A percentile compares a stretch with the other conserved stretches of the same genome.
phyloP scores from a whole-genome alignment of 1,140 invertebrate species.

The Augochlora pura region DNA sequence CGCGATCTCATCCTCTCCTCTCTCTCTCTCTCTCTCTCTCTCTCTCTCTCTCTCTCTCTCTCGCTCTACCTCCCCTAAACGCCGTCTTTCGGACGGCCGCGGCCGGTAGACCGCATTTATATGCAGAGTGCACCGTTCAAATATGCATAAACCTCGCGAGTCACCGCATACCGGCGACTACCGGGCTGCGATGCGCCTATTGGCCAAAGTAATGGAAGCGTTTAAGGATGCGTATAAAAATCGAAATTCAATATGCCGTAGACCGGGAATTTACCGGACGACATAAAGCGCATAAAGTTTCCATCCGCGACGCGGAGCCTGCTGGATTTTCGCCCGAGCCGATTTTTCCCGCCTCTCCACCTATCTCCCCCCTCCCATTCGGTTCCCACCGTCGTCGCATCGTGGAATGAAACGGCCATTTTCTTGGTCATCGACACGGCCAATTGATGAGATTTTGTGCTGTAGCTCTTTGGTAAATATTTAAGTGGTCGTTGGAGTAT shows the following conservation, averaged over 20 bases:
- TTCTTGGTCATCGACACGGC: too few relatives aligned
- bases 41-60: too few relatives aligned
- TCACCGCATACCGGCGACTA: constrained; percentile 53
- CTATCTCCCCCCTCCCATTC: too few relatives aligned
- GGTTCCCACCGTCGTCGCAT: too few relatives aligned
- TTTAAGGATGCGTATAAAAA: constrained; percentile 56
- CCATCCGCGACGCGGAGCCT: not conserved
- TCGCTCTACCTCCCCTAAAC: constrained; percentile 44
- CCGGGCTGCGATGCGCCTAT: constrained; percentile 52
- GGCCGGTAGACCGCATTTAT: constrained; percentile 56
- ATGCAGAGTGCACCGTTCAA: constrained; percentile 64
- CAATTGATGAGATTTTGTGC: too few relatives aligned
- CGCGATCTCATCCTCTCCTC: constrained; percentile 7
- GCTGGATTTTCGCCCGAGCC: not conserved
- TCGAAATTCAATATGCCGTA: constrained; percentile 56
- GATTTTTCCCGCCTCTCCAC: too few relatives aligned
- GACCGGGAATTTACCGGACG: constrained; percentile 36
- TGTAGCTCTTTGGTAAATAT: too few relatives aligned
- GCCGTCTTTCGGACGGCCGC: constrained; percentile 49
- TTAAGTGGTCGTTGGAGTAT: too few relatives aligned
- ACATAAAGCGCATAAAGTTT: constrained; percentile 33
- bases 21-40: too few relatives aligned
- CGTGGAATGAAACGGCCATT: too few relatives aligned
- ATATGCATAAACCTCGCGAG: constrained; percentile 64
- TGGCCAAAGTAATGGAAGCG: constrained; percentile 57